Evolutionary conservation across 2,797 vertebrate species (phyloP).

Genomic region (Rhabdophis nuchalis): DNA sequence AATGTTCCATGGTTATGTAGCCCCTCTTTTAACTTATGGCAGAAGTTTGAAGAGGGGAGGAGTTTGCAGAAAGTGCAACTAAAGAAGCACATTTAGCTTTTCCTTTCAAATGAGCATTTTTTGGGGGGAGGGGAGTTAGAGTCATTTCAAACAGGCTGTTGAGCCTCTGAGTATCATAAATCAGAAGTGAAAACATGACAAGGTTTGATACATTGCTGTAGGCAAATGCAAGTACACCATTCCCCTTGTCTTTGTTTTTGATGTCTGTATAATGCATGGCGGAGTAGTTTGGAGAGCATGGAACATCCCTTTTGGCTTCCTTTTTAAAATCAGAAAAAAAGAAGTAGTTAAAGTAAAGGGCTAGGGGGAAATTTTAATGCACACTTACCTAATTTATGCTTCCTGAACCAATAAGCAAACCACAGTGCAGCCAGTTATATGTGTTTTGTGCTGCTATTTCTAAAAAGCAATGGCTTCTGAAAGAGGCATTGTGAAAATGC

Average conservation of each 20-base stretch:
- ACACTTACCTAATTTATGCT: background rate
- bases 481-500: background rate
- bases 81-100: background rate
- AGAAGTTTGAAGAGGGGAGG: accelerated
- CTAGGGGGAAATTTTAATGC: background rate
- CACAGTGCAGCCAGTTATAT: background rate
- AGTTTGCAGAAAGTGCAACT: background rate
- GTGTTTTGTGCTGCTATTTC: background rate
- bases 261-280: background rate
- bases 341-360: background rate
- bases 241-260: background rate
- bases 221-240: background rate
- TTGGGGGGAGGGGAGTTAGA: no score
- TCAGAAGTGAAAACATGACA: background rate
- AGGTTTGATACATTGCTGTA: background rate
- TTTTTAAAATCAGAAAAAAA: constrained; percentile 1
- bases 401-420: background rate
- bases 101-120: background rate
- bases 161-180: background rate
- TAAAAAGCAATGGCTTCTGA: background rate
- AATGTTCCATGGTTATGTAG: background rate
- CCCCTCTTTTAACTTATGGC: background rate
- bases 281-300: background rate
- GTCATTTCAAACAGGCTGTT: background rate
- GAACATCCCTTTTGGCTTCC: background rate